A percentile compares a stretch with the other conserved stretches of the same genome.
Evolutionary conservation across 2,888 invertebrate species (phyloP).

Genomic region (Abrostola tripartita): DNA sequence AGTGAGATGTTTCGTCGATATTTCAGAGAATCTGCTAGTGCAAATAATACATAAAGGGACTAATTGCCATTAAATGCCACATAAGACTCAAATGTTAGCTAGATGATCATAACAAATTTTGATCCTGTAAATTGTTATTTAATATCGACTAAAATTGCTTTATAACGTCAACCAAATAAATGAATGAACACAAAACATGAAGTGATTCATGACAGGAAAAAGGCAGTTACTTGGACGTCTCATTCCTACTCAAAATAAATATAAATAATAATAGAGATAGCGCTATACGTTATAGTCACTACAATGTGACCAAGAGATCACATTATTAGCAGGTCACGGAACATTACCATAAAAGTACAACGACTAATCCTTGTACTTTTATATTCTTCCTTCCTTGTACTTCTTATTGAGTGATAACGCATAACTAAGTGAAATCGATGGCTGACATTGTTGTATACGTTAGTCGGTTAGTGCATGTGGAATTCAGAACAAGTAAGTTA

Average conservation of each 20-base stretch:
- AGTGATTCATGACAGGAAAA: slow-evolving; percentile 25
- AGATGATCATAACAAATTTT: no score
- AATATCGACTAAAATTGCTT: slow-evolving; percentile 20
- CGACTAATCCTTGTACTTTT: no score
- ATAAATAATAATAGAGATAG: slow-evolving; percentile 15
- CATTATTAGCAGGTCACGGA: slow-evolving; percentile 6
- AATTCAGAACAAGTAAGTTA: no score
- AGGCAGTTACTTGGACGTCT: slow-evolving; percentile 8
- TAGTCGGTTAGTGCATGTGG: no score
- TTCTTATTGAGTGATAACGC: background rate
- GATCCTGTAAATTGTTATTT: background rate
- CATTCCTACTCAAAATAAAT: slow-evolving; percentile 23
- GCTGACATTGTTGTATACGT: background rate
- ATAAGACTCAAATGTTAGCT: no score
- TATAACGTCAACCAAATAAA: slow-evolving; percentile 6
- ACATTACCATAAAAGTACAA: slow-evolving; percentile 29
- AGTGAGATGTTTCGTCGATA: no score
- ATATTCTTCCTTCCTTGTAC: no score
- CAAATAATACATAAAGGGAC: no score
- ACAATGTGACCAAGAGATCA: slow-evolving; percentile 40
- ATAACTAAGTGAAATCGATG: background rate
- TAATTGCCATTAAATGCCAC: no score
- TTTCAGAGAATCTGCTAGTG: no score
- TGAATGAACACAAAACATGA: background rate
- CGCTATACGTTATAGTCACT: slow-evolving; percentile 5